These are phyloP conservation scores for Formicarius rufipectus DNA, from an alignment of 2,113 vertebrate genomes.

Conservation along the genomic window DNA sequence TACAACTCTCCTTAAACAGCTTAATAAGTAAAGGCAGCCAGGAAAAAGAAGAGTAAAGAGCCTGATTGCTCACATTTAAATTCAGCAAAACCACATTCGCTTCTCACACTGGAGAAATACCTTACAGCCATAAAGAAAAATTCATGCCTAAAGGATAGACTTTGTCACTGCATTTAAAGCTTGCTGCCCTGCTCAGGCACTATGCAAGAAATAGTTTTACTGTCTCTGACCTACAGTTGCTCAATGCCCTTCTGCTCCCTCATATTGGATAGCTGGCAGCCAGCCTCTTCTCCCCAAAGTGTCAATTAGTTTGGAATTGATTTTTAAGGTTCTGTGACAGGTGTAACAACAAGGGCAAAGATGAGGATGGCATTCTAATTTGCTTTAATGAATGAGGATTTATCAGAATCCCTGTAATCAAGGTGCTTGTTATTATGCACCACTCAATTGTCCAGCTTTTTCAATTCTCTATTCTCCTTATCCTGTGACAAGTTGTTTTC, in stretches of 20 bases:
- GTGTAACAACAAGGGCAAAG: neutral
- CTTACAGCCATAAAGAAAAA: neutral
- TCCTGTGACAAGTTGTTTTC: neutral
- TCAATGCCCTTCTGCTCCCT: neutral
- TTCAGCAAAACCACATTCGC: neutral
- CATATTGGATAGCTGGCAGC: neutral
- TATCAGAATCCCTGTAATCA: neutral
- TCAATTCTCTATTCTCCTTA: neutral
- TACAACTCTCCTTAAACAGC: slow-evolving; percentile 7
- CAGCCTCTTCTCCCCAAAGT: neutral
- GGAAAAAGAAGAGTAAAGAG: neutral
- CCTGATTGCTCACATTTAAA: neutral
- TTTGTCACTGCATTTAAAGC: neutral
- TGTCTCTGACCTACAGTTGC: neutral
- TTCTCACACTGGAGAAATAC: neutral
- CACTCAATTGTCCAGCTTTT: neutral
- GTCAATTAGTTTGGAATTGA: slow-evolving; percentile 33
- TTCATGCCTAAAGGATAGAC: neutral
- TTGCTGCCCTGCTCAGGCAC: neutral
- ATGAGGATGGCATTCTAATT: neutral
- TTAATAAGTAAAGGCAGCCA: neutral
- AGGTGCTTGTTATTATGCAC: neutral
- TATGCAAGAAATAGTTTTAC: neutral
- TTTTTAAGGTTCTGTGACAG: slow-evolving; percentile 4
- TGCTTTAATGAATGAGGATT: neutral